phyloP scores from a whole-genome alignment of 2,888 invertebrate species.

The Oasisia sp. region DNA sequence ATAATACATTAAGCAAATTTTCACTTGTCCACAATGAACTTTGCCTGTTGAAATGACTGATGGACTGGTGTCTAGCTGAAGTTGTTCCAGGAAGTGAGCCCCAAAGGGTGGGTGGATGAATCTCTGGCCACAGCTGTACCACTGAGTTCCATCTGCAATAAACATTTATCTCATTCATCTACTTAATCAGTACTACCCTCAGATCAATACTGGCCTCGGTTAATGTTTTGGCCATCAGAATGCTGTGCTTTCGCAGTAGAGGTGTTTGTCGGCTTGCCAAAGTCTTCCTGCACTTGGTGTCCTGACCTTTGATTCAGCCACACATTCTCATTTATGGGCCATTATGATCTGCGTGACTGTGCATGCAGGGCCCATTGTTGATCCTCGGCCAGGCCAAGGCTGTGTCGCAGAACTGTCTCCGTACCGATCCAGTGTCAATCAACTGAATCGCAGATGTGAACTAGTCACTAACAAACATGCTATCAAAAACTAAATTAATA shows the following conservation, averaged over 20 bases:
- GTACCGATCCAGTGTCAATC: not conserved
- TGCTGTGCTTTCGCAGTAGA: not conserved
- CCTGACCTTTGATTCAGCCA: not conserved
- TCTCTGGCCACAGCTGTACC: too few species aligned
- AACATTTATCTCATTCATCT: not conserved
- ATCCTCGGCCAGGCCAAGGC: not conserved
- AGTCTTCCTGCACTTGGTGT: not conserved
- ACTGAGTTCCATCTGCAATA: not conserved
- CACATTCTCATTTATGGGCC: not conserved
- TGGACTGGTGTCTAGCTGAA: too few species aligned
- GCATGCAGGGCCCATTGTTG: not conserved
- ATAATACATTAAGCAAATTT: too few species aligned
- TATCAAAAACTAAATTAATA: not conserved
- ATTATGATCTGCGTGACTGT: conserved; percentile 11
- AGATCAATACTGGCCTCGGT: not conserved
- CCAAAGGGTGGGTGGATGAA: too few species aligned
- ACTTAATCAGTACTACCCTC: not conserved
- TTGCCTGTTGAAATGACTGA: too few species aligned
- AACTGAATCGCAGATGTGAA: not conserved
- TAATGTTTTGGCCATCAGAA: not conserved
- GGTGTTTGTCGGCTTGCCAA: not conserved
- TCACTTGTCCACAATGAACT: too few species aligned
- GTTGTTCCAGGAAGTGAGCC: too few species aligned
- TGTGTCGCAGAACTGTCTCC: not conserved
- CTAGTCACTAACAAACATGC: not conserved